These are phyloP conservation scores for Whitmania pigra DNA, from an alignment of 1,140 invertebrate species.

Conservation along the genomic window DNA sequence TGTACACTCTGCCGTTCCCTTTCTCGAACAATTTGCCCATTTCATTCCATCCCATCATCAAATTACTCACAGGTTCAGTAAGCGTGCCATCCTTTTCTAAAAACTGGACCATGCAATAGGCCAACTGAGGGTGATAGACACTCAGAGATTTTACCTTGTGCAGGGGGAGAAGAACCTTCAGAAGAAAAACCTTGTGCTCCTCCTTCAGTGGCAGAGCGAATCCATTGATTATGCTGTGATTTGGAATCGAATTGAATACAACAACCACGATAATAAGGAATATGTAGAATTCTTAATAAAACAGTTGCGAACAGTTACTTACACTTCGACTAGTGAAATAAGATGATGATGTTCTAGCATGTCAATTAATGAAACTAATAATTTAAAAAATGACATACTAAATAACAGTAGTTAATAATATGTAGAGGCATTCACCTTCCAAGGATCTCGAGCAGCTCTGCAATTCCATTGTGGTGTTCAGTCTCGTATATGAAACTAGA, in stretches of 20 bases:
- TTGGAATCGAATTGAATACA: conserved; percentile 26
- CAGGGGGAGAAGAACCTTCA: conserved; percentile 39
- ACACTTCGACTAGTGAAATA: too few relatives aligned
- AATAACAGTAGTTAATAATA: too few relatives aligned
- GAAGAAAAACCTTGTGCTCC: conserved; percentile 40
- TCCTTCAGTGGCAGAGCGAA: conserved; percentile 45
- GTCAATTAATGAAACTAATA: too few relatives aligned
- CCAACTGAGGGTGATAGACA: conserved; percentile 46
- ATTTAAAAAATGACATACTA: too few relatives aligned
- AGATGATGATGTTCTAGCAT: too few relatives aligned
- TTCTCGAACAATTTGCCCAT: too few relatives aligned
- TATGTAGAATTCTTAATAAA: too few relatives aligned
- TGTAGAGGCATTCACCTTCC: conserved; percentile 31
- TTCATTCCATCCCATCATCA: background rate
- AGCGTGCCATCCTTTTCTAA: conserved; percentile 46
- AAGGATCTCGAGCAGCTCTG: conserved; percentile 37
- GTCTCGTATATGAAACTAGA: conserved; percentile 33
- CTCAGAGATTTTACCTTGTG: conserved; percentile 30
- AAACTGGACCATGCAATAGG: conserved; percentile 49
- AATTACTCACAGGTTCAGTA: conserved; percentile 41
- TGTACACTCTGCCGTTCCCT: too few relatives aligned
- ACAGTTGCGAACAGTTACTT: too few relatives aligned
- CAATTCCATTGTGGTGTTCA: conserved; percentile 27
- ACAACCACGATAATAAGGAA: too few relatives aligned
- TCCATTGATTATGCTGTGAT: conserved; percentile 46